Percentiles rank a stretch among this genome's conserved stretches.
Conservation (phyloP, 2,113 vertebrate species). For the Sylvia atricapilla region DNA sequence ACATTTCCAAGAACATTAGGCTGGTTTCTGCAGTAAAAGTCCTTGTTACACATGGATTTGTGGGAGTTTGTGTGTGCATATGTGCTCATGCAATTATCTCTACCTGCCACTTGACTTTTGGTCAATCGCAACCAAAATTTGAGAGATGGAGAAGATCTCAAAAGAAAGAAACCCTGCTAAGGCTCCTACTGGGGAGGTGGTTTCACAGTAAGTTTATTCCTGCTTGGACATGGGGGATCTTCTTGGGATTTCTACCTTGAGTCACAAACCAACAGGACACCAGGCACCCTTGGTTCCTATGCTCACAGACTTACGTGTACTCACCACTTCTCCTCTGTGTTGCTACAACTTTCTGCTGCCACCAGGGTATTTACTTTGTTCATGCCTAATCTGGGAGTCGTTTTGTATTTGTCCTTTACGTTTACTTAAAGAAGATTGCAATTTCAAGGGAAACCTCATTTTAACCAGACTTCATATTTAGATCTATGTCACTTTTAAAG, state of each 20-base stretch:
- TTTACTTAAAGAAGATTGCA: not conserved
- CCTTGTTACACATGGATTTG: not conserved
- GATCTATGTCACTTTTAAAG: not conserved
- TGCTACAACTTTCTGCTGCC: not conserved
- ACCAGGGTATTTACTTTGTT: not conserved
- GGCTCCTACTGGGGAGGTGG: not conserved
- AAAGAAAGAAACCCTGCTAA: not conserved
- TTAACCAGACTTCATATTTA: not conserved
- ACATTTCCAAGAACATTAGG: not conserved
- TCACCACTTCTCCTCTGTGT: not conserved
- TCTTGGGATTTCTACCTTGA: not conserved
- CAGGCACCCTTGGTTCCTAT: not conserved
- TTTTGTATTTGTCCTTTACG: not conserved
- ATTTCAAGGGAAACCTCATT: not conserved
- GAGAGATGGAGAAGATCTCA: not conserved
- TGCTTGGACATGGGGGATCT: not conserved
- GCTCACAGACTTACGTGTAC: not conserved
- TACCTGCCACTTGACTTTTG: not conserved
- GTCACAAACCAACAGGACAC: not conserved
- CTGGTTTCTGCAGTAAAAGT: not conserved
- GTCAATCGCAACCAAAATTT: not conserved
- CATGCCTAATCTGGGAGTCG: not conserved
- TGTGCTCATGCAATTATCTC: rapidly evolving
- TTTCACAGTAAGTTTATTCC: not conserved
- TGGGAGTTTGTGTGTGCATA: not conserved